These are phyloP conservation scores for Pygoscelis antarcticus DNA, from an alignment of 2,113 vertebrate species.

Conservation along the genomic window DNA sequence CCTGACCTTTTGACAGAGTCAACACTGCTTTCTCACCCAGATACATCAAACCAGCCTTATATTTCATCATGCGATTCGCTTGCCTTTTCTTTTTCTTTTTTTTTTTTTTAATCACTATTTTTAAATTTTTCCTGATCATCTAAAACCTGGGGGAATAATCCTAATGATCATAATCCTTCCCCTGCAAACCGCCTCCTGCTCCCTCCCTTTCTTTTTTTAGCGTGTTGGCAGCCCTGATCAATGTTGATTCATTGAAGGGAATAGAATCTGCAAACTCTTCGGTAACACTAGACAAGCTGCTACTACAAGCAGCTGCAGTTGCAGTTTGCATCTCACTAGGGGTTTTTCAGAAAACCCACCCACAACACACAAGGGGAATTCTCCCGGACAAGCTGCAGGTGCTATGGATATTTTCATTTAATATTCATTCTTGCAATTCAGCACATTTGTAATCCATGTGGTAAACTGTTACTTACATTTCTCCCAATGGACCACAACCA, in stretches of 20 bases:
- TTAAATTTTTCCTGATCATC: constrained; percentile 45
- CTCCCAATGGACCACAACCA: constrained; percentile 71
- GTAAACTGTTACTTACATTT: constrained; percentile 82
- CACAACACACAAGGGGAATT: constrained; percentile 79
- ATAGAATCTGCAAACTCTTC: constrained; percentile 68
- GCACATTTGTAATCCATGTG: constrained; percentile 87
- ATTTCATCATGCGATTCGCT: neutral
- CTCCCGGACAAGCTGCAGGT: constrained; percentile 82
- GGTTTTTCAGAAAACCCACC: constrained; percentile 75
- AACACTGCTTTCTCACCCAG: neutral
- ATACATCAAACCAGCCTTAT: neutral
- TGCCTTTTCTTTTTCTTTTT: neutral
- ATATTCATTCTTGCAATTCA: constrained; percentile 87
- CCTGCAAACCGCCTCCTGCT: neutral
- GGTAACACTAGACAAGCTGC: constrained; percentile 69
- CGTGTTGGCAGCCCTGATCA: constrained; percentile 54
- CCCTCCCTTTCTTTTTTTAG: neutral
- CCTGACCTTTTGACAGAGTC: constrained; percentile 40
- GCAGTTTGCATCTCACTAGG: constrained; percentile 71
- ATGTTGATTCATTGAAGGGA: constrained; percentile 67
- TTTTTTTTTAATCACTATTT: constrained; percentile 16
- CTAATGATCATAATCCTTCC: constrained; percentile 45
- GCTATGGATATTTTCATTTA: constrained; percentile 85
- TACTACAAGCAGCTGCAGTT: constrained; percentile 80
- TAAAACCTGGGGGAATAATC: constrained; percentile 57